Percentiles rank a stretch among this genome's conserved stretches.
These are phyloP conservation scores for Neodiprion virginianus DNA, from an alignment of 1,140 invertebrate species.

Conservation along the genomic window DNA sequence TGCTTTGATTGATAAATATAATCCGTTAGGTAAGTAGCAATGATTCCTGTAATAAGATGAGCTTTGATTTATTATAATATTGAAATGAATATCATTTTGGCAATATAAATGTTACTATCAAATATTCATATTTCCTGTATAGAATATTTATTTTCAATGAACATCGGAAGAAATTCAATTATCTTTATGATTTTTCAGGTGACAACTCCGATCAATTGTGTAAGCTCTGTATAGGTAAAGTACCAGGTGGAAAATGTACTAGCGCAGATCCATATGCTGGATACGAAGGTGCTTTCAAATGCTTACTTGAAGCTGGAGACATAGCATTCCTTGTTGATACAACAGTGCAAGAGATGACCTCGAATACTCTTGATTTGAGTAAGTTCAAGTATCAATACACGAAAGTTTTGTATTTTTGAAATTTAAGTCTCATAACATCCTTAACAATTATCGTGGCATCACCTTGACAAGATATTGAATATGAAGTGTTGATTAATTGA, in stretches of 20 bases:
- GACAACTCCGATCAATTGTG: conserved; percentile 85
- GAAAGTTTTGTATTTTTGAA: neutral
- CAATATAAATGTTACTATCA: conserved; percentile 3
- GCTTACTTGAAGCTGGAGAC: conserved; percentile 86
- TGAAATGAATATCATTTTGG: conserved; percentile 10
- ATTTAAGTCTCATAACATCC: neutral
- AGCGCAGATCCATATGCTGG: conserved; percentile 88
- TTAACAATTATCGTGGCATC: conserved; percentile 27
- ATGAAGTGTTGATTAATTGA: conserved; percentile 14
- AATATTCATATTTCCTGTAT: neutral
- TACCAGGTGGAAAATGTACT: conserved; percentile 81
- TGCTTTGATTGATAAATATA: conserved; percentile 89
- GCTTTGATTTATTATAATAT: conserved; percentile 8
- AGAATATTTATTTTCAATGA: conserved; percentile 7
- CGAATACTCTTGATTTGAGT: conserved; percentile 66
- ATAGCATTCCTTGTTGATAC: conserved; percentile 93
- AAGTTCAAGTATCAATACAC: conserved; percentile 38
- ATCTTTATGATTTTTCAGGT: conserved; percentile 55
- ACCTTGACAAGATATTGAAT: neutral
- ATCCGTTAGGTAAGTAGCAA: conserved; percentile 80
- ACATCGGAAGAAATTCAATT: neutral
- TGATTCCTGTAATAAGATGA: conserved; percentile 18
- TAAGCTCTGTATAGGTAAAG: conserved; percentile 81
- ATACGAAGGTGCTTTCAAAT: conserved; percentile 88
- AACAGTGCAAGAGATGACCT: conserved; percentile 77